phyloP scores from a whole-genome alignment of 2,888 invertebrate species.

The Agrochola macilenta region DNA sequence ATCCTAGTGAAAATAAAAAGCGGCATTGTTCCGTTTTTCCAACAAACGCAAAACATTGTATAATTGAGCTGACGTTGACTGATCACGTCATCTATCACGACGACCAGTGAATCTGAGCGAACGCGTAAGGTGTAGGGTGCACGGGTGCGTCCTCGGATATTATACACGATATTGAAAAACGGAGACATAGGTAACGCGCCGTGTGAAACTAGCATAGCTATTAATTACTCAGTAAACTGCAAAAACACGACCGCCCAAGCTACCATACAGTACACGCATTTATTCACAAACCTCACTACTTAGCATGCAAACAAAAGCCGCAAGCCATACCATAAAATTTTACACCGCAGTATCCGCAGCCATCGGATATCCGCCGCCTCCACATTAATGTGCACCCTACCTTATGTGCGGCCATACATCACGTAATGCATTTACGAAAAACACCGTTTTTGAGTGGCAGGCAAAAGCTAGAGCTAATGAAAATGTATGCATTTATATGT shows the following conservation, averaged over 20 bases:
- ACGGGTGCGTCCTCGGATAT: neutral
- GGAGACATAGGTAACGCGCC: neutral
- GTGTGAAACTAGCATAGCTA: neutral
- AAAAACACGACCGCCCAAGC: neutral
- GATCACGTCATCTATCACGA: conserved; percentile 69
- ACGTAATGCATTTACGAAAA: conserved; percentile 16
- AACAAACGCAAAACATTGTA: conserved; percentile 50
- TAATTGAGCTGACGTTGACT: conserved; percentile 84
- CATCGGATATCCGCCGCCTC: conserved; percentile 24
- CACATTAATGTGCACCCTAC: conserved; percentile 20
- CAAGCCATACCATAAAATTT: conserved; percentile 24
- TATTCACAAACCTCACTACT: conserved; percentile 20
- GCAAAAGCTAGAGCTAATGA: neutral
- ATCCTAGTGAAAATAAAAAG: conserved; percentile 14
- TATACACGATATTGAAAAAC: neutral
- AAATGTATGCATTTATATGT: neutral
- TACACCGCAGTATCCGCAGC: conserved; percentile 32
- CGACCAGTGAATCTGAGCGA: conserved; percentile 21
- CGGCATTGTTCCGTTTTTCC: neutral
- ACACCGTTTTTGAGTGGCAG: conserved; percentile 1
- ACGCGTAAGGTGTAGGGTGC: neutral
- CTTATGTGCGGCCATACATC: neutral
- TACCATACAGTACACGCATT: neutral
- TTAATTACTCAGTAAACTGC: neutral
- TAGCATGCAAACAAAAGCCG: conserved; percentile 39